These are phyloP conservation scores for Augiades crinisus DNA, from an alignment of 2,888 invertebrate genomes.

Conservation along the genomic window DNA sequence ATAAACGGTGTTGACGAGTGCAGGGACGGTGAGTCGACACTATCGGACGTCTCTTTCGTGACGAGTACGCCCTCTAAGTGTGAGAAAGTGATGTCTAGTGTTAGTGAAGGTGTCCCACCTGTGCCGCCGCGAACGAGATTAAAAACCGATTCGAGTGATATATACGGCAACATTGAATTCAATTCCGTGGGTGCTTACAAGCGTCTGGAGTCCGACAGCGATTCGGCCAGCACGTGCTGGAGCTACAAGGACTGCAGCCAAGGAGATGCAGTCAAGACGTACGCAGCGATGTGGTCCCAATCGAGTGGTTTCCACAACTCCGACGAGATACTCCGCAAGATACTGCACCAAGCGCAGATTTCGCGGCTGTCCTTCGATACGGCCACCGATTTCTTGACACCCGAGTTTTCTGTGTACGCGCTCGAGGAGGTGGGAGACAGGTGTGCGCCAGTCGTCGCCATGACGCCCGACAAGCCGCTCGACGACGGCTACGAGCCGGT, in stretches of 20 bases:
- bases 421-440: slow-evolving; percentile 74
- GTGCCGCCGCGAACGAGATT: slow-evolving; percentile 55
- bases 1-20: slow-evolving; percentile 41
- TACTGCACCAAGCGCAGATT: slow-evolving; percentile 53
- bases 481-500: slow-evolving; percentile 75
- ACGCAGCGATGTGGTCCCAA: slow-evolving; percentile 70
- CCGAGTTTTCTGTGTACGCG: slow-evolving; percentile 63
- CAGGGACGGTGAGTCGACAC: slow-evolving; percentile 61
- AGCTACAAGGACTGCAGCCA: slow-evolving; percentile 70
- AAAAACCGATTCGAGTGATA: slow-evolving; percentile 47
- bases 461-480: slow-evolving; percentile 70
- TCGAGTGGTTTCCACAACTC: slow-evolving; percentile 73
- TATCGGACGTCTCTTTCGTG: slow-evolving; percentile 56
- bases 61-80: slow-evolving; percentile 56
- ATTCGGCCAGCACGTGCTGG: slow-evolving; percentile 73
- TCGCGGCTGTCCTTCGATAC: slow-evolving; percentile 68
- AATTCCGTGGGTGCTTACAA: slow-evolving; percentile 35
- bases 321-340: slow-evolving; percentile 59
- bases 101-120: slow-evolving; percentile 42
- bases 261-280: slow-evolving; percentile 50
- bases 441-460: slow-evolving; percentile 64
- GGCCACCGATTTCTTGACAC: slow-evolving; percentile 59
- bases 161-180: slow-evolving; percentile 50
- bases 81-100: slow-evolving; percentile 40
- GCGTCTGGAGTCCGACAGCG: slow-evolving; percentile 51